Evolutionary conservation across 2,888 invertebrate species (phyloP).

Genomic region (Rhingia rostrata): DNA sequence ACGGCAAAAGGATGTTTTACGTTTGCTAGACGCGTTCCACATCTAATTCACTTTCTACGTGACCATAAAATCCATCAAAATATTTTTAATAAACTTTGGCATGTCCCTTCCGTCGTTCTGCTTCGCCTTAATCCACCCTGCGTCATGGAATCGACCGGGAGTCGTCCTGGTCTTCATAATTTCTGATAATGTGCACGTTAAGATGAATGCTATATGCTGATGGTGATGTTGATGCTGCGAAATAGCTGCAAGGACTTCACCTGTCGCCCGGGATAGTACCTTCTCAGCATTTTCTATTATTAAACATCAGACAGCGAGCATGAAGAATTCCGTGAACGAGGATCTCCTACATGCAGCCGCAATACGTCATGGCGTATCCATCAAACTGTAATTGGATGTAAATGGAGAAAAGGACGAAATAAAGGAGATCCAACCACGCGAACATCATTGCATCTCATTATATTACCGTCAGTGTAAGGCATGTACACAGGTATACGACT

Average conservation of each 20-base stretch:
- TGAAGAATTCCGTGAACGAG: not conserved
- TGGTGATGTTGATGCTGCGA: slow-evolving; percentile 18
- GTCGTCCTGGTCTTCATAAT: slow-evolving; percentile 46
- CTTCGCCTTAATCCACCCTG: not conserved
- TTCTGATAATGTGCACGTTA: slow-evolving; percentile 72
- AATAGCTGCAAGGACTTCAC: slow-evolving; percentile 56
- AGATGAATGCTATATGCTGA: slow-evolving; percentile 65
- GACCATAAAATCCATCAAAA: slow-evolving; percentile 74
- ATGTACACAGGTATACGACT: no score
- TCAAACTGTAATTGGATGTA: slow-evolving; percentile 74
- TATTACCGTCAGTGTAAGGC: not conserved
- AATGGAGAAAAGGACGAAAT: slow-evolving; percentile 47
- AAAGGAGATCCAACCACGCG: slow-evolving; percentile 55
- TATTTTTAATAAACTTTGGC: slow-evolving; percentile 73
- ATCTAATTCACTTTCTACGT: slow-evolving; percentile 74
- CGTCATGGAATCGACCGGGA: not conserved
- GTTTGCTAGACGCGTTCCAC: slow-evolving; percentile 72
- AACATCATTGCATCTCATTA: slow-evolving; percentile 71
- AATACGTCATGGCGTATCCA: slow-evolving; percentile 70
- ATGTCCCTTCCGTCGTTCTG: slow-evolving; percentile 15
- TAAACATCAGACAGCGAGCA: slow-evolving; percentile 31
- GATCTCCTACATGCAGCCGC: slow-evolving; percentile 36
- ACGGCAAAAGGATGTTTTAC: slow-evolving; percentile 45
- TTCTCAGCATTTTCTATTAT: slow-evolving; percentile 69
- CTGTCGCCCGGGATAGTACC: slow-evolving; percentile 57